These are phyloP conservation scores for Hypomecis atomaria DNA, from an alignment of 2,888 invertebrate species.

Conservation along the genomic window DNA sequence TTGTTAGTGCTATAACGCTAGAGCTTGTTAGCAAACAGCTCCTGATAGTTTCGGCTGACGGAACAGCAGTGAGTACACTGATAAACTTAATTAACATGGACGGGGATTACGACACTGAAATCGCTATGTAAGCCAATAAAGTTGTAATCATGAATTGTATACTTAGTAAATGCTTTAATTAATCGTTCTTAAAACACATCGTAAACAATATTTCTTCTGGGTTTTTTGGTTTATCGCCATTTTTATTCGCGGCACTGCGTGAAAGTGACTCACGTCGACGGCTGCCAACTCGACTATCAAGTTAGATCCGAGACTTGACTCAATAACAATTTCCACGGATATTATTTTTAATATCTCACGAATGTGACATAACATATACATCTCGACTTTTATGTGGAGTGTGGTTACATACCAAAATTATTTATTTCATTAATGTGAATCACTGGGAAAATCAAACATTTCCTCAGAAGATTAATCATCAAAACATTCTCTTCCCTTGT, in stretches of 20 bases:
- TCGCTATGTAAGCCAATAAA: slow-evolving; percentile 3
- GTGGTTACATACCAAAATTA: background rate
- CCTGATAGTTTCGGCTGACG: slow-evolving; percentile 19
- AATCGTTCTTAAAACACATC: slow-evolving; percentile 15
- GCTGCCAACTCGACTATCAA: slow-evolving; percentile 11
- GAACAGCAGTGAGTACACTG: slow-evolving; percentile 9
- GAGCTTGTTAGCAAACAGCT: slow-evolving; percentile 9
- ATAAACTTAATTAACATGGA: slow-evolving; percentile 20
- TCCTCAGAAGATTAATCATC: slow-evolving; percentile 31
- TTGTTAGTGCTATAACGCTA: slow-evolving; percentile 10
- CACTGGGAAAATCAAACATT: slow-evolving; percentile 43
- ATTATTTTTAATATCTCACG: slow-evolving; percentile 7
- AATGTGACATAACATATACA: too few relatives aligned
- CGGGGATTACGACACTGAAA: slow-evolving; percentile 10
- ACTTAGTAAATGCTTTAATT: slow-evolving; percentile 9
- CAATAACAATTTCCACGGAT: slow-evolving; percentile 3
- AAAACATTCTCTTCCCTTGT: slow-evolving; percentile 35
- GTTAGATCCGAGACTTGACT: slow-evolving; percentile 14
- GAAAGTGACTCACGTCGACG: slow-evolving; percentile 17
- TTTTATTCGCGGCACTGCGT: background rate
- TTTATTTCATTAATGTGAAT: slow-evolving; percentile 1
- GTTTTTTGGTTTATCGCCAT: background rate
- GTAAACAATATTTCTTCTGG: slow-evolving; percentile 12
- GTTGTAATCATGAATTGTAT: background rate
- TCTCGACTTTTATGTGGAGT: too few relatives aligned